Base-by-base conservation (phyloP, 30 jellyfish, hydroid and myxozoan species). In the Hydra vulgaris region DNA sequence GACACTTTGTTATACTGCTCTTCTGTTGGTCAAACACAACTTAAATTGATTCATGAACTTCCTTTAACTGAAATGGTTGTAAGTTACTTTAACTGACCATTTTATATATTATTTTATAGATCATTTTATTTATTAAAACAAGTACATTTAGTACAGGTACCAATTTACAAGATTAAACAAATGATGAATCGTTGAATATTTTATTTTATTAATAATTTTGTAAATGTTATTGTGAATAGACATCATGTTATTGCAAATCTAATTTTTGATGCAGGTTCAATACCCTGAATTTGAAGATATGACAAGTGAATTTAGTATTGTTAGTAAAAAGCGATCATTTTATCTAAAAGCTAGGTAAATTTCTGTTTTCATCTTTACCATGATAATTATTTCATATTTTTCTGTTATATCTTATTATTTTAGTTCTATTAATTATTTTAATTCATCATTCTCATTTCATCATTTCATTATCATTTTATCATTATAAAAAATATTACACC, bases 31-130 rank as follows among this genome's bases (percentile, higher is more conserved):
- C 95, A 89, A 83, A 84, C 79, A 21, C 98, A 92, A 53, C 84
- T 76, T 76, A 87, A 81, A 70, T 74, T 92, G 26, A 87, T 93
- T 24, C 94, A 82, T 73, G 98, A 92, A 72, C 84, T 92, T 20
- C 98, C 98, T 7, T 78, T 92, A 25, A 93, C 98, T 16, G 89
- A 91, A 19, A 92, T 92, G 96, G 84, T 83, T 40, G 98, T 92
- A 79, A 83, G 96, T 82, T 1, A 3, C 5, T 3, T 40, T 5
- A 5, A 40, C 8, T 40, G 12, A 3, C 17, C 7, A n/a, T n/a
- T n/a, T n/a, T n/a, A n/a, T n/a, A n/a, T n/a, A n/a, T n/a, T n/a
- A n/a, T n/a, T n/a, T n/a, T n/a, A n/a, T n/a, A n/a, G n/a, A n/a
- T n/a, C n/a, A n/a, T n/a, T n/a, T n/a, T n/a, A n/a, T n/a, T n/a